Base-by-base conservation (phyloP, 2,113 vertebrate species). In the Rhinopomastus cyanomelas region DNA sequence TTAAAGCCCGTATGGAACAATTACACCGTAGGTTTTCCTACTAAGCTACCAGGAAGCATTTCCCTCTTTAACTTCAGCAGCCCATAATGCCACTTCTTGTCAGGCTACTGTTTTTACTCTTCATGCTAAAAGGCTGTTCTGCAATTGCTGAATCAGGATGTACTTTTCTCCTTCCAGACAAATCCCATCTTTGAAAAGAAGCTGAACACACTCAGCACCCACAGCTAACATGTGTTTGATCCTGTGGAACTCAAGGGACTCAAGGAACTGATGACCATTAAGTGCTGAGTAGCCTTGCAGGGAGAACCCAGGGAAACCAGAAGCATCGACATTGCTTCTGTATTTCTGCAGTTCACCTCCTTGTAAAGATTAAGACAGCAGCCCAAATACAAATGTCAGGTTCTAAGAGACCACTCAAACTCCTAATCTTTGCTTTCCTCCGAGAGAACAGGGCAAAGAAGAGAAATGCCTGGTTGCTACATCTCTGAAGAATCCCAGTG, bases 401-500 rank as follows among this genome's bases (percentile, higher is more conserved):
- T 72, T 32, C 8, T 68, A 81, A 36, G 32, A 5, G 55, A 48
- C 94, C 48, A 77, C 39, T 73, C 16, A 11, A 93, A 14, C 8
- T 59, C 25, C 34, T 56, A n/a, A 26, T 73, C 46, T 59, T 89
- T 93, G 92, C 18, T 90, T 80, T 82, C 30, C 57, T 71, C 85
- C 66, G 20, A 17, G 77, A 19, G 56, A 55, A 36, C 39, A 81
- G 79, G 26, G 44, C 18, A 30, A 92, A 92, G 90, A 84, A 81
- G 52, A 90, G 74, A 85, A 87, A 85, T 17, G 66, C 75, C 81
- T 81, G 37, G 30, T 93, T 96, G 73, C 80, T 77, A 90, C 59
- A 86, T 46, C 61, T 89, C 91, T 88, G 93, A 89, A 89, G 88
- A 92, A 72, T 19, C 69, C 81, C 89, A 82, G n/a, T 71, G 60